Conservation (phyloP, 2,888 invertebrate species). For the Lasioglossum morio region DNA sequence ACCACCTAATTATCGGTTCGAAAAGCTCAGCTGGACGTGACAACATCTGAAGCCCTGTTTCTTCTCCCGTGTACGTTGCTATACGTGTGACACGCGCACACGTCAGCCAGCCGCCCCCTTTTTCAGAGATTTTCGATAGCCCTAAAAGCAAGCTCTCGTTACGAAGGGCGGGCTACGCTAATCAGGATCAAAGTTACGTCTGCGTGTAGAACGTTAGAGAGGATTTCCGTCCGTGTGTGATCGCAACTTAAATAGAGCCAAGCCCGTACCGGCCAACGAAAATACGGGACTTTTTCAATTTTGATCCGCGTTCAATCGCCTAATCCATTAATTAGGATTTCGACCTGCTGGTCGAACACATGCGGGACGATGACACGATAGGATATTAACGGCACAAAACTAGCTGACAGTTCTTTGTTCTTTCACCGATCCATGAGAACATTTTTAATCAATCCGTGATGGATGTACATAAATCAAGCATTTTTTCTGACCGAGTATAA, state of each 20-base stretch:
- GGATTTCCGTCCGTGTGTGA: constrained; percentile 49
- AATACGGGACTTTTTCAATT: constrained; percentile 31
- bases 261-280: not conserved
- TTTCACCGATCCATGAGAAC: not conserved
- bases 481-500: no score
- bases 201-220: constrained; percentile 51
- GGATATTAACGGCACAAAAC: not conserved
- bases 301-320: constrained; percentile 43
- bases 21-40: constrained; percentile 64
- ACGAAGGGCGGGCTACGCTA: constrained; percentile 44
- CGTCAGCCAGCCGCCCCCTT: constrained; percentile 1
- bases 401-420: not conserved
- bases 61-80: constrained; percentile 25
- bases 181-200: constrained; percentile 63
- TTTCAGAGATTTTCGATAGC: constrained; percentile 56
- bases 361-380: not conserved
- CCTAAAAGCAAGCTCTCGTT: constrained; percentile 59
- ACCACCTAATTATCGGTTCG: constrained; percentile 54
- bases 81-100: constrained; percentile 20
- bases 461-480: no score
- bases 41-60: constrained; percentile 51
- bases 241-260: constrained; percentile 34
- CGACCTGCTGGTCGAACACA: not conserved
- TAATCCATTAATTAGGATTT: constrained; percentile 40
- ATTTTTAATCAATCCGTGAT: not conserved